Conservation (phyloP, 2,113 vertebrate species). For the Silurus meridionalis region DNA sequence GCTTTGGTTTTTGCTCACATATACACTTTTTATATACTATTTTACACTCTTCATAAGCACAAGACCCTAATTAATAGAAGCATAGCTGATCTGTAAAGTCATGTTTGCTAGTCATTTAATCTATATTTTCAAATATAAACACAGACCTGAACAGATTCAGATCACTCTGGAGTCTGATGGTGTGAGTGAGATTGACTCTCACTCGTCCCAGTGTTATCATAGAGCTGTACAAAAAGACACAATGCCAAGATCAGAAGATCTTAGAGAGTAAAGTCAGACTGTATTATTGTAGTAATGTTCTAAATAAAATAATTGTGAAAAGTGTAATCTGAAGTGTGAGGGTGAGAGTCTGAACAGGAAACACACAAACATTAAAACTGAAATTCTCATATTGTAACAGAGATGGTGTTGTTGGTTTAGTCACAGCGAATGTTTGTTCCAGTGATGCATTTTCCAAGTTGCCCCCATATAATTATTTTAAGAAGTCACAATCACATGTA, state of each 20-base stretch:
- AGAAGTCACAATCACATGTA: not conserved
- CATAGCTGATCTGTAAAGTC: too few relatives aligned
- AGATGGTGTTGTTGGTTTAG: not conserved
- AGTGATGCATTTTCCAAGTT: not conserved
- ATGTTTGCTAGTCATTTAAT: too few relatives aligned
- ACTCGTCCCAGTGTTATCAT: too few relatives aligned
- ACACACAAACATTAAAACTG: not conserved
- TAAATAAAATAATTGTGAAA: not conserved
- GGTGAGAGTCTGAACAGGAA: not conserved
- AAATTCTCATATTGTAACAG: not conserved
- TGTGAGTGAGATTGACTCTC: not conserved
- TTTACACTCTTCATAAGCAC: too few relatives aligned
- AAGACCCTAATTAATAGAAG: not conserved
- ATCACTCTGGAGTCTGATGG: conserved; percentile 35
- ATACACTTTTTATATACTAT: not conserved
- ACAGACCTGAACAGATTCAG: conserved; percentile 15
- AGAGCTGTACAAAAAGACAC: not conserved
- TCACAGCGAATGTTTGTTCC: not conserved
- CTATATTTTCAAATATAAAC: too few relatives aligned
- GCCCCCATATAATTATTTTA: not conserved
- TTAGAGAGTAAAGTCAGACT: not conserved
- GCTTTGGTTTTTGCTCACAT: not conserved
- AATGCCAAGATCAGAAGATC: too few relatives aligned
- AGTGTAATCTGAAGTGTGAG: not conserved
- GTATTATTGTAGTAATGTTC: not conserved